Percentiles rank a stretch among this genome's conserved stretches.
Conservation (phyloP, 1,140 invertebrate species). For the Bombus difficillimus region DNA sequence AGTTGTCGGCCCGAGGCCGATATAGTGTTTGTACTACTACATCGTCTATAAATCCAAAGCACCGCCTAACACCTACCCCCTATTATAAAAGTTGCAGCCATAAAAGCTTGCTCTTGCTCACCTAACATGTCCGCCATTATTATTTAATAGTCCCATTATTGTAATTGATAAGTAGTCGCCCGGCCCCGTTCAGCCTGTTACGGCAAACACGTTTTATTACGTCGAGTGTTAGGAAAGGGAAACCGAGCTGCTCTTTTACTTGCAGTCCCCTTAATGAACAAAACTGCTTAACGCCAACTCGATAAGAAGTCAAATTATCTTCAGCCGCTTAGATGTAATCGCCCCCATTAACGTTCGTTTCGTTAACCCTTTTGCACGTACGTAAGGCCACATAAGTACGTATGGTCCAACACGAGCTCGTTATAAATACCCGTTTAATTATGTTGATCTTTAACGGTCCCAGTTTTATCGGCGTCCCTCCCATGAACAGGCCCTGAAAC, state of each 20-base stretch:
- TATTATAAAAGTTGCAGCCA: conserved; percentile 61
- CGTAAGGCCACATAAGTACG: background rate
- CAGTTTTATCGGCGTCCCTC: conserved; percentile 34
- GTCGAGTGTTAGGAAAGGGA: conserved; percentile 20
- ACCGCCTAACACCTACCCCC: conserved; percentile 57
- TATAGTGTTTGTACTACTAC: conserved; percentile 57
- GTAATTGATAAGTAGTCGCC: conserved; percentile 69
- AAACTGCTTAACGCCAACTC: conserved; percentile 57
- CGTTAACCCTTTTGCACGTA: conserved; percentile 4
- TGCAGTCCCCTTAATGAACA: conserved; percentile 59
- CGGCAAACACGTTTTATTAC: conserved; percentile 65
- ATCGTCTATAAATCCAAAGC: conserved; percentile 64
- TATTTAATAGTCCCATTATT: conserved; percentile 71
- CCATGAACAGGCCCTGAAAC: conserved; percentile 2
- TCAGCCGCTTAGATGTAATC: conserved; percentile 37
- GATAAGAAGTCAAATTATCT: conserved; percentile 69
- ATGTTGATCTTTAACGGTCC: conserved; percentile 50
- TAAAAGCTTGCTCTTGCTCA: conserved; percentile 58
- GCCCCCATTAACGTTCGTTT: background rate
- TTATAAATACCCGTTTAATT: conserved; percentile 53
- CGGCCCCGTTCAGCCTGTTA: conserved; percentile 43
- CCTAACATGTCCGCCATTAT: conserved; percentile 63
- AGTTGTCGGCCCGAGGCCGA: conserved; percentile 29
- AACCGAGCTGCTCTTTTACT: conserved; percentile 32
- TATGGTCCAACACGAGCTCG: conserved; percentile 8